These are phyloP conservation scores for Heliconius nattereri DNA, from an alignment of 1,140 invertebrate genomes.

Conservation along the genomic window DNA sequence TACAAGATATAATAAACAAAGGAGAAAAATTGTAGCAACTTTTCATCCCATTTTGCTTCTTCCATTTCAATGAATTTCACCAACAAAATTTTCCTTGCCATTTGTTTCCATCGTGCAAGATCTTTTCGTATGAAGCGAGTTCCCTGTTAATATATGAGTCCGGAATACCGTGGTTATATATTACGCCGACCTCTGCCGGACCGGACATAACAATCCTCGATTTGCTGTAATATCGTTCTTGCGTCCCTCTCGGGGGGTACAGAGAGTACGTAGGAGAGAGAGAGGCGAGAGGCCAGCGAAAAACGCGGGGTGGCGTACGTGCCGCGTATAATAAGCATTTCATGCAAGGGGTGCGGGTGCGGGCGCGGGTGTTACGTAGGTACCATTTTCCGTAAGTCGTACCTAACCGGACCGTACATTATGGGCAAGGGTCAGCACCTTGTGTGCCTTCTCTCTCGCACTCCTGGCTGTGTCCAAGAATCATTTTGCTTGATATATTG, in stretches of 20 bases:
- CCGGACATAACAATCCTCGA: conserved; percentile 81
- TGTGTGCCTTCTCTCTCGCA: conserved; percentile 70
- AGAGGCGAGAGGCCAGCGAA: conserved; percentile 52
- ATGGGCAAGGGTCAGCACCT: conserved; percentile 80
- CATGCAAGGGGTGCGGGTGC: conserved; percentile 74
- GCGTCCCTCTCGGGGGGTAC: conserved; percentile 60
- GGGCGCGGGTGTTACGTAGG: conserved; percentile 73
- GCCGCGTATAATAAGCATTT: conserved; percentile 83
- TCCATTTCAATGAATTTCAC: conserved; percentile 77
- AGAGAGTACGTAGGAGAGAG: conserved; percentile 56
- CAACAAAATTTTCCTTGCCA: conserved; percentile 81
- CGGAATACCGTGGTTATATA: conserved; percentile 82
- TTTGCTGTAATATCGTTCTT: conserved; percentile 80
- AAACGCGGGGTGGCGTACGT: conserved; percentile 73
- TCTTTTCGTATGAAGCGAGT: conserved; percentile 82
- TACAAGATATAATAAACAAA: conserved; percentile 28
- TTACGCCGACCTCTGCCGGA: conserved; percentile 80
- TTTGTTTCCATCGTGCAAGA: conserved; percentile 81
- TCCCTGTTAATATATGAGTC: conserved; percentile 82
- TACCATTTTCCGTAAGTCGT: conserved; percentile 80
- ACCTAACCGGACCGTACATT: conserved; percentile 82
- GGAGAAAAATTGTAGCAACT: conserved; percentile 70
- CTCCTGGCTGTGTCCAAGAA: conserved; percentile 60
- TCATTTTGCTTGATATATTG: conserved; percentile 77
- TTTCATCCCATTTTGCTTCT: conserved; percentile 67